Base-by-base conservation (phyloP, 2,113 vertebrate species). In the Ailuropoda melanoleuca region DNA sequence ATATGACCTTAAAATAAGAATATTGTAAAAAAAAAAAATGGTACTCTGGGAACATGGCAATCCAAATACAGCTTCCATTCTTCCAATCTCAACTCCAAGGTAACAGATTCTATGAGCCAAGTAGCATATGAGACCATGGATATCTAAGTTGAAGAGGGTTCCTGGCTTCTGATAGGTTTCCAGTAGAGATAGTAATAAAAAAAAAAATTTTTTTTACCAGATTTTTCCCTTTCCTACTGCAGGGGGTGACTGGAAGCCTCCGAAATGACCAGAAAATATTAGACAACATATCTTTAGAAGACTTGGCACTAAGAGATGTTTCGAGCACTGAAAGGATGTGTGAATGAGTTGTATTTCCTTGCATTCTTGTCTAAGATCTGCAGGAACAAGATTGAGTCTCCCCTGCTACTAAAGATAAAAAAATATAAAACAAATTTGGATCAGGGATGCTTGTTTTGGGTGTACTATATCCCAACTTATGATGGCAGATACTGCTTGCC, bases 391-490 rank as follows among this genome's bases (percentile, higher is more conserved):
- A 81, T 2, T 24, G 26, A 55, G 11, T 50, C 2, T 74, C 62
- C 14, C 6, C 29, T 46, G 11, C 31, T 55, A 19, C 15, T 50
- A 14, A 92, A 29, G 4, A 19, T 75, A 62, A 17, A 50, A 43
- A 78, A 88, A 11, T 37, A 26, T 10, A 15, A 72, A 78, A 55
- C 0, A 8, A 43, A 56, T 56, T 24, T 74, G 4, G 8, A 48
- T 3, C 50, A 50, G 37, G n/a, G 26, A 23, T 56, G 50, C 17
- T 62, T 34, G 26, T 31, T 68, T 72, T 13, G 62, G 31, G 8
- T 26, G 46, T 6, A 14, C 37, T 23, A 34, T 6, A 0, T 3
- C 11, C 11, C 3, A 26, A 2, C 1, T 4, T 34, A 37, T 34
- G 19, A 77, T 0, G 12, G 23, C 19, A 94, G 18, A 46, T 58